Evolutionary conservation across 2,888 invertebrate genomes (phyloP).

Genomic region (Spodoptera picta): DNA sequence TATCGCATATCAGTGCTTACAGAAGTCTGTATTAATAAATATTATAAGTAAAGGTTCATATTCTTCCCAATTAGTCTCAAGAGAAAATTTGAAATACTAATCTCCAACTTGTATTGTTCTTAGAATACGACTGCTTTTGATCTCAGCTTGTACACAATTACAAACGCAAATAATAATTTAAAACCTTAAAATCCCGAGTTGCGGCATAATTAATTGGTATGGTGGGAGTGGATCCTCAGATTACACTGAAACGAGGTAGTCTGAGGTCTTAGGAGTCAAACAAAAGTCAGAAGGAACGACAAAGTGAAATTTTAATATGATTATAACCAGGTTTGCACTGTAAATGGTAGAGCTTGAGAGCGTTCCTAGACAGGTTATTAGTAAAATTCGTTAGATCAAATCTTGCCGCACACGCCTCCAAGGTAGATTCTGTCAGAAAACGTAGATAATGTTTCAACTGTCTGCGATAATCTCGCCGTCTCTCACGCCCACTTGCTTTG

Average conservation of each 20-base stretch:
- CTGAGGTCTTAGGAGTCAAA: constrained; percentile 60
- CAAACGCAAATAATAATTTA: constrained; percentile 20
- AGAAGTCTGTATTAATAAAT: too few relatives aligned
- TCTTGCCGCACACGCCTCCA: constrained; percentile 4
- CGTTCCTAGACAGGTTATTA: constrained; percentile 32
- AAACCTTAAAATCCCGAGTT: constrained; percentile 31
- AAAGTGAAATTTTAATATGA: constrained; percentile 62
- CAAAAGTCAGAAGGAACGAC: constrained; percentile 59
- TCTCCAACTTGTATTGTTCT: neutral
- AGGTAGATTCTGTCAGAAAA: constrained; percentile 26
- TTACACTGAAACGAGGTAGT: constrained; percentile 60
- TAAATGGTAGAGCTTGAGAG: constrained; percentile 13
- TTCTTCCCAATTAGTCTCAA: too few relatives aligned
- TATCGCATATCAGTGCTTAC: too few relatives aligned
- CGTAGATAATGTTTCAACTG: constrained; percentile 39
- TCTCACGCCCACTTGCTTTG: constrained; percentile 41
- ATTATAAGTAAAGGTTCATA: too few relatives aligned
- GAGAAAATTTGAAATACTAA: neutral
- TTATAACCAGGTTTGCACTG: constrained; percentile 54
- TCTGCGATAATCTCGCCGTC: constrained; percentile 38
- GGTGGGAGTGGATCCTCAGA: constrained; percentile 53
- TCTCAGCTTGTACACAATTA: constrained; percentile 9
- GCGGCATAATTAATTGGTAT: constrained; percentile 51
- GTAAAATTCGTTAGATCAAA: constrained; percentile 17
- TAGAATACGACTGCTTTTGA: neutral